Conservation (phyloP, 2,113 vertebrate species). For the Myrmecophaga tridactyla region DNA sequence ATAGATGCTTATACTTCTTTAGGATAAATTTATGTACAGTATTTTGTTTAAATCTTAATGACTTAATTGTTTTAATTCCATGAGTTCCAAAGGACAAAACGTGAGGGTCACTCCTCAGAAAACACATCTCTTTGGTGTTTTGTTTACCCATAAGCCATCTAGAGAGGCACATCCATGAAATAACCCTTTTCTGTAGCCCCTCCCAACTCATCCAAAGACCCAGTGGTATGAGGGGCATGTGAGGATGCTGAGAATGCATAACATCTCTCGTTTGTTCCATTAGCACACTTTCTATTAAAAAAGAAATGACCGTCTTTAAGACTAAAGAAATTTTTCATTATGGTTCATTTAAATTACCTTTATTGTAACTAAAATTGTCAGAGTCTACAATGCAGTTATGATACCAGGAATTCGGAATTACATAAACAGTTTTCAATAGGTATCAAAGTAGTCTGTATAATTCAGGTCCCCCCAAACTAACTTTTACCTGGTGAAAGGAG, state of each 20-base stretch:
- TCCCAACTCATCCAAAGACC: not conserved
- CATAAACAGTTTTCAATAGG: not conserved
- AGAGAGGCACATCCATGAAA: not conserved
- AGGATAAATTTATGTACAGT: not conserved
- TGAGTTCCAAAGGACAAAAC: not conserved
- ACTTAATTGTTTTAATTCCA: too few species aligned
- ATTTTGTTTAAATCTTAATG: not conserved
- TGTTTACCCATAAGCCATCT: not conserved
- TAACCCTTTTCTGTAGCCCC: not conserved
- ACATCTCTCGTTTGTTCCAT: not conserved
- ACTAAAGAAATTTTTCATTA: not conserved
- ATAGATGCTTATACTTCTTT: not conserved
- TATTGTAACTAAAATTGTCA: slow-evolving; percentile 5
- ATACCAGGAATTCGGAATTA: not conserved
- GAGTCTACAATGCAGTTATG: not conserved
- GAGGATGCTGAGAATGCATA: not conserved
- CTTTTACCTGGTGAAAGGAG: not conserved
- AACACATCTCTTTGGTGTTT: not conserved
- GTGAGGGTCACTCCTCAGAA: not conserved
- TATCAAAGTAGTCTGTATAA: not conserved
- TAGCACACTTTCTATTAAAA: not conserved
- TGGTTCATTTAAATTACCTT: not conserved
- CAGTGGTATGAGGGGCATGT: not conserved
- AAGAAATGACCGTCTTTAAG: not conserved
- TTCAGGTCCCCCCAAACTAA: not conserved